phyloP scores from a whole-genome alignment of 2,797 vertebrate genomes.

The Tinamus major region DNA sequence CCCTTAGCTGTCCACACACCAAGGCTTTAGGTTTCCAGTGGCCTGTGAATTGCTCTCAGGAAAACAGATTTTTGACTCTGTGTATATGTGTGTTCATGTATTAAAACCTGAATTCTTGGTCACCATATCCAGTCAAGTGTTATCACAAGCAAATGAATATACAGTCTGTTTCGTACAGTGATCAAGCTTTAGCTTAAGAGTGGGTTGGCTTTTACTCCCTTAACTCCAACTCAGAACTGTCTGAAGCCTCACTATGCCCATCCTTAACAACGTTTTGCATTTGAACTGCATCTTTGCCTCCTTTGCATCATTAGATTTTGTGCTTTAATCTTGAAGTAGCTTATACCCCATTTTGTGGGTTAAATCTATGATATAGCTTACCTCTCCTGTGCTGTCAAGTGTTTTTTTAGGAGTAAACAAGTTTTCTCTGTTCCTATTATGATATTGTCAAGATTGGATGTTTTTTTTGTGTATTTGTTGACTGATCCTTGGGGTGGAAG shows the following conservation, averaged over 20 bases:
- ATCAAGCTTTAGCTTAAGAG: not conserved
- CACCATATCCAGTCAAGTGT: not conserved
- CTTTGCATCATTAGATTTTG: not conserved
- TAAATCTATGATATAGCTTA: not conserved
- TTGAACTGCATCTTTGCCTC: not conserved
- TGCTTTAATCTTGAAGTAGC: not conserved
- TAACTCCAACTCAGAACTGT: not conserved
- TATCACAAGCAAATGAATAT: not conserved
- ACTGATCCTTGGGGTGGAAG: not conserved
- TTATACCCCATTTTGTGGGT: not conserved
- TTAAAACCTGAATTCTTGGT: not conserved
- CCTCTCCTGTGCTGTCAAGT: not conserved
- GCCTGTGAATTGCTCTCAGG: not conserved
- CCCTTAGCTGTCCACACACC: not conserved
- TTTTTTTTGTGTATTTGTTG: not conserved
- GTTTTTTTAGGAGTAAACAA: not conserved
- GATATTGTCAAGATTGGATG: not conserved
- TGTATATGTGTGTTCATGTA: fast-evolving
- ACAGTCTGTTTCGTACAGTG: not conserved
- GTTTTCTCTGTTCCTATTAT: not conserved
- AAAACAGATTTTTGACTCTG: not conserved
- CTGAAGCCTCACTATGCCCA: not conserved
- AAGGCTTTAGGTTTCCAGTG: not conserved
- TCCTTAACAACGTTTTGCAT: not conserved
- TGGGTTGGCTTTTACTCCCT: not conserved